phyloP scores from a whole-genome alignment of 2,888 invertebrate genomes.

The Dynastes maya region DNA sequence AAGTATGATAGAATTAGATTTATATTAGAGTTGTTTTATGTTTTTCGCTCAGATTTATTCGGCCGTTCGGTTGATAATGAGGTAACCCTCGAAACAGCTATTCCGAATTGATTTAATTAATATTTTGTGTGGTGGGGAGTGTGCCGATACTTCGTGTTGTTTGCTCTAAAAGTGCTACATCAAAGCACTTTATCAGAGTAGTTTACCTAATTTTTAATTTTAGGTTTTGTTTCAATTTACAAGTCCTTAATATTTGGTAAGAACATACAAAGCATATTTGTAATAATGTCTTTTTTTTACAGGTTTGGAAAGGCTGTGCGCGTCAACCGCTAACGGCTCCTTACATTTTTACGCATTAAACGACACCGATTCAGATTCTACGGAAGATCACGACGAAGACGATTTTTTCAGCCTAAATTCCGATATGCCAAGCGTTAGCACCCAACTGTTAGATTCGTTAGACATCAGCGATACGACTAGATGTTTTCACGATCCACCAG shows the following conservation, averaged over 20 bases:
- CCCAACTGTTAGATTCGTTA: constrained; percentile 57
- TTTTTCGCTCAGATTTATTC: no score
- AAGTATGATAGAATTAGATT: no score
- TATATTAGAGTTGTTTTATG: no score
- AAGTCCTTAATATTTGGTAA: neutral
- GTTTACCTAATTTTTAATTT: no score
- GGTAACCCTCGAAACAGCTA: no score
- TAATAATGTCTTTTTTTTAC: constrained; percentile 49
- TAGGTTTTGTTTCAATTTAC: no score
- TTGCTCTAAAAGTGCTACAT: no score
- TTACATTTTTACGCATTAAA: constrained; percentile 87
- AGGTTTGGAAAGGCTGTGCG: constrained; percentile 89
- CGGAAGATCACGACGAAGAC: constrained; percentile 82
- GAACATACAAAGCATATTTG: neutral
- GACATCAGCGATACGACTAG: constrained; percentile 61
- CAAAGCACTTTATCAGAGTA: no score
- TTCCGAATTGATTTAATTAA: no score
- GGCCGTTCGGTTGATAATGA: no score
- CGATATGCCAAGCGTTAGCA: constrained; percentile 55
- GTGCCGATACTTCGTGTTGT: no score
- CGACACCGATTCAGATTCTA: constrained; percentile 81
- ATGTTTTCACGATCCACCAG: constrained; percentile 66
- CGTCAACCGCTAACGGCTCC: constrained; percentile 85
- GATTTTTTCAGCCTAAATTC: constrained; percentile 68
- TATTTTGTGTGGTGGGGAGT: no score